A percentile compares a stretch with the other conserved stretches of the same genome.
Conservation (phyloP, 2,113 vertebrate species). For the Oxygymnocypris stewartii region DNA sequence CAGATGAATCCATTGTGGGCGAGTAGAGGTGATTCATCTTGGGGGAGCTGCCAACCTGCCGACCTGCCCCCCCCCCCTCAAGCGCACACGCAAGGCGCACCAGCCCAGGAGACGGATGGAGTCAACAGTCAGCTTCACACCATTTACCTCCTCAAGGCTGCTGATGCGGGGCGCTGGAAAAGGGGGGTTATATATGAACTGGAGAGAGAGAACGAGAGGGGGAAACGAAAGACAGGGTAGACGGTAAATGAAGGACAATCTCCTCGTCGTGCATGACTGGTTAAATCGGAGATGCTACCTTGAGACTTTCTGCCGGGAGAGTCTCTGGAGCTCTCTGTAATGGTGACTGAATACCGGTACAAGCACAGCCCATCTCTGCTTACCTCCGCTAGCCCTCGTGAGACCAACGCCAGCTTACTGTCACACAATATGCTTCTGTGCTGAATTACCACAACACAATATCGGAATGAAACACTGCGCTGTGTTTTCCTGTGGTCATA, state of each 20-base stretch:
- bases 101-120: conserved; percentile 71
- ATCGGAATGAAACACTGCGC: not conserved
- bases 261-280: conserved; percentile 69
- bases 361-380: conserved; percentile 12
- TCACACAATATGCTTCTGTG: conserved; percentile 14
- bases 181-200: conserved; percentile 22
- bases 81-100: conserved; percentile 31
- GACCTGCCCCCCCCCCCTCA: conserved; percentile 2
- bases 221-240: conserved; percentile 59
- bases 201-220: not conserved
- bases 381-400: not conserved
- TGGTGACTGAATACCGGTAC: conserved; percentile 65
- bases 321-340: conserved; percentile 62
- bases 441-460: conserved; percentile 5
- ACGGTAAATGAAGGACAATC: conserved; percentile 73
- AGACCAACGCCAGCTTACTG: not conserved
- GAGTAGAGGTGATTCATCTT: conserved; percentile 74
- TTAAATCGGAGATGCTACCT: conserved; percentile 71
- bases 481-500: not conserved
- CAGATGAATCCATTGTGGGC: conserved; percentile 70
- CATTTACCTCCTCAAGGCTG: conserved; percentile 76
- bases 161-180: conserved; percentile 50
- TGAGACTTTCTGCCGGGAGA: conserved; percentile 64
- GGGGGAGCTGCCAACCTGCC: conserved; percentile 63
- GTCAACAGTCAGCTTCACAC: conserved; percentile 73